phyloP scores from a whole-genome alignment of 2,888 invertebrate species.

The Crocallis elinguaria region DNA sequence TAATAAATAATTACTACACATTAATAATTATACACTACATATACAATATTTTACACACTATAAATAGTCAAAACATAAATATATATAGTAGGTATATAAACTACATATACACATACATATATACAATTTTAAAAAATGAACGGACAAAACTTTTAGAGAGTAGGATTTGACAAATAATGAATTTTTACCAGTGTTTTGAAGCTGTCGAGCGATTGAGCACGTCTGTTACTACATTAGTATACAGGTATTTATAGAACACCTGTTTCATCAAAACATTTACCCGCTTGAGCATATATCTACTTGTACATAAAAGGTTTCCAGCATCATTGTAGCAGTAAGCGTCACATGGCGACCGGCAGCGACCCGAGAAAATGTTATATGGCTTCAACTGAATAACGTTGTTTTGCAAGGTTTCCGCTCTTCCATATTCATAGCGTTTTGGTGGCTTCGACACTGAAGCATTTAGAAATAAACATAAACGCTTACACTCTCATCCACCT shows the following conservation, averaged over 20 bases:
- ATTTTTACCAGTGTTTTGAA: neutral
- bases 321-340: slow-evolving; percentile 42
- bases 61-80: no score
- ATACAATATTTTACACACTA: no score
- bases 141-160: no score
- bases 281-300: slow-evolving; percentile 25
- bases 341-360: slow-evolving; percentile 43
- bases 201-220: no score
- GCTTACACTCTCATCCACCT: no score
- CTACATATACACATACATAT: no score
- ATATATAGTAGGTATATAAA: no score
- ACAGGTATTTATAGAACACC: slow-evolving; percentile 1
- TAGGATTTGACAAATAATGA: no score
- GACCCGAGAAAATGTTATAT: slow-evolving; percentile 34
- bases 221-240: no score
- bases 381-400: slow-evolving; percentile 12
- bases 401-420: slow-evolving; percentile 1
- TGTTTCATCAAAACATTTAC: slow-evolving; percentile 1
- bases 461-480: neutral
- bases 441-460: neutral
- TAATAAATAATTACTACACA: no score
- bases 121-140: no score
- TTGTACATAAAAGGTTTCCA: slow-evolving; percentile 41
- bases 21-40: no score
- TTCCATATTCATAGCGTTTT: slow-evolving; percentile 4